A percentile compares a stretch with the other conserved stretches of the same genome.
phyloP scores from a whole-genome alignment of 2,113 vertebrate species.

The Cephalopterus ornatus region DNA sequence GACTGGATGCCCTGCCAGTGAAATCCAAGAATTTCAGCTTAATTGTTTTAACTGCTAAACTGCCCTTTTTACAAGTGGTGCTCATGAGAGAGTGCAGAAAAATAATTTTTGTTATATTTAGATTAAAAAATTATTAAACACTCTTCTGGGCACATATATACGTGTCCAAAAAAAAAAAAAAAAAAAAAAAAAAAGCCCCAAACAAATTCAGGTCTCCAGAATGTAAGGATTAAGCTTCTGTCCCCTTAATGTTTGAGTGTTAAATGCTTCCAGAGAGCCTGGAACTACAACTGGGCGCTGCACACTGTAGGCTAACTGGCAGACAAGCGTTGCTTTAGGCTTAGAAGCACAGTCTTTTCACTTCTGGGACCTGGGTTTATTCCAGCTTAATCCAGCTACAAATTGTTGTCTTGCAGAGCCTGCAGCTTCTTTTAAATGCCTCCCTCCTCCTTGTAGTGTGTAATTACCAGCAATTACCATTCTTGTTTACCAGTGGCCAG shows the following conservation, averaged over 20 bases:
- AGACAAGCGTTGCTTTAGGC: constrained; percentile 60
- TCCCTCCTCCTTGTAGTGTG: neutral
- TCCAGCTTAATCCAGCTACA: constrained; percentile 66
- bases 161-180: neutral
- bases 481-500: constrained; percentile 14
- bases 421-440: neutral
- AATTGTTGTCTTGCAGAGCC: constrained; percentile 51
- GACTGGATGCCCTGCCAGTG: constrained; percentile 8
- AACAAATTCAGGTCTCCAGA: neutral
- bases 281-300: constrained; percentile 32
- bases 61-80: neutral
- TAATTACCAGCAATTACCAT: constrained; percentile 36
- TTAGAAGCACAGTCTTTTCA: constrained; percentile 4
- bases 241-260: neutral
- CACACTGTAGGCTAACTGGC: constrained; percentile 33
- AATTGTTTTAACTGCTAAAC: neutral
- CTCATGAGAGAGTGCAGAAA: neutral
- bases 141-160: neutral
- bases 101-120: neutral
- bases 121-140: neutral
- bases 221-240: neutral
- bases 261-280: constrained; percentile 48
- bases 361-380: constrained; percentile 37
- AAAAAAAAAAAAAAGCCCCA: neutral
- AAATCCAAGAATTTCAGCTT: constrained; percentile 12